Conservation (phyloP, 2,113 vertebrate genomes). For the Neotoma lepida region DNA sequence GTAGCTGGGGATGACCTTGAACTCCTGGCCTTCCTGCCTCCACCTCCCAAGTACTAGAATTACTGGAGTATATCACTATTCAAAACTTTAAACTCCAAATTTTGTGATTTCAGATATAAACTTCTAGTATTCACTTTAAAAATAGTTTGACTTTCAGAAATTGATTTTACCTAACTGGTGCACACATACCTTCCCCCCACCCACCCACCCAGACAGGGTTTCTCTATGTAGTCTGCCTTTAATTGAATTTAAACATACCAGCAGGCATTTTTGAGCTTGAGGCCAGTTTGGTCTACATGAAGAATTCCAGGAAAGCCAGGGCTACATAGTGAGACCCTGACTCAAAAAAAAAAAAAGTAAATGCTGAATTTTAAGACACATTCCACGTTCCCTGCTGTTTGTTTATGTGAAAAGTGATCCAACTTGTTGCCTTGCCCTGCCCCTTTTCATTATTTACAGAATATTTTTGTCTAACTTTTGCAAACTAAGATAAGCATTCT, state of each 20-base stretch:
- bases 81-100: background rate
- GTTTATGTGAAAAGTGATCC: conserved; percentile 46
- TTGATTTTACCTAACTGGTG: conserved; percentile 33
- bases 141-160: conserved; percentile 56
- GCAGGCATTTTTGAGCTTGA: background rate
- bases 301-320: background rate
- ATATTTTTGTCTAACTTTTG: conserved; percentile 59
- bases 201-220: background rate
- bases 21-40: background rate
- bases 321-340: background rate
- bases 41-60: background rate
- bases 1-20: background rate
- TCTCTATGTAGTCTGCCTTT: background rate
- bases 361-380: background rate
- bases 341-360: background rate
- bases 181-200: too few relatives aligned
- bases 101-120: conserved; percentile 49
- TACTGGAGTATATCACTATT: background rate
- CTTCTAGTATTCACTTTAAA: conserved; percentile 30
- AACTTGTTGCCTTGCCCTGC: background rate
- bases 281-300: background rate
- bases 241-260: background rate
- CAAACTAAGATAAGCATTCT: conserved; percentile 49
- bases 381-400: background rate
- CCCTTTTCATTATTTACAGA: background rate